Conservation (phyloP, 1,140 invertebrate genomes). For the Micrasema minimum region DNA sequence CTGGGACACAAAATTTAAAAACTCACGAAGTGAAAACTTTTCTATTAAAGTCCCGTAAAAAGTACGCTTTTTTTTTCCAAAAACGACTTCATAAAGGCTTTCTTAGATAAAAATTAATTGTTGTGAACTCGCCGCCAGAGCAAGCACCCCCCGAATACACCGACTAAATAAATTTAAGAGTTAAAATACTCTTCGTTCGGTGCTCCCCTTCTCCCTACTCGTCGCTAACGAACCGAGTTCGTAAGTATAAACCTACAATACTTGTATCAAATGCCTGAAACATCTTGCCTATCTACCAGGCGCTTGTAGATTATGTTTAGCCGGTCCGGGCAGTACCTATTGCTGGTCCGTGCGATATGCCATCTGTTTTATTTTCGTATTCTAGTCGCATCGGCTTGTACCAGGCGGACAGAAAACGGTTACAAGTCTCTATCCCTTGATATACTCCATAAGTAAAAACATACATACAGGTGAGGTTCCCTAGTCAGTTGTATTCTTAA, state of each 20-base stretch:
- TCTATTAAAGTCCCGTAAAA: constrained; percentile 34
- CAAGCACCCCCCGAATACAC: constrained; percentile 22
- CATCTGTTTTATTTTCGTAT: constrained; percentile 54
- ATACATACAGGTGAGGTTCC: constrained; percentile 39
- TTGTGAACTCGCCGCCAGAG: constrained; percentile 40
- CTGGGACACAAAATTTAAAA: constrained; percentile 17
- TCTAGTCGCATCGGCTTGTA: constrained; percentile 51
- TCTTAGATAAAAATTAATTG: constrained; percentile 43
- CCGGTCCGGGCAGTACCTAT: neutral
- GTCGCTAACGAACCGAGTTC: constrained; percentile 47
- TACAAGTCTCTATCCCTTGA: constrained; percentile 45
- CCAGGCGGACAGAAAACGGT: constrained; percentile 52
- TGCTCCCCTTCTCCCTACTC: constrained; percentile 26
- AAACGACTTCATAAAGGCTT: constrained; percentile 41
- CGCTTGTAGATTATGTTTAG: constrained; percentile 21
- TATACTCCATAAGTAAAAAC: constrained; percentile 27
- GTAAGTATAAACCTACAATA: constrained; percentile 25
- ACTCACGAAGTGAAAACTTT: constrained; percentile 34
- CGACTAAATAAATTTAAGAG: constrained; percentile 50
- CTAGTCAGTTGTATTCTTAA: constrained; percentile 36
- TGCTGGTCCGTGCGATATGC: constrained; percentile 50
- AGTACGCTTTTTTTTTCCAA: constrained; percentile 25
- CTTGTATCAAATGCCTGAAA: constrained; percentile 8
- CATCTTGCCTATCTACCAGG: constrained; percentile 20
- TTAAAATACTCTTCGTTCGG: constrained; percentile 48